Evolutionary conservation across 2,797 vertebrate genomes (phyloP).

Genomic region (Garrulus glandarius): DNA sequence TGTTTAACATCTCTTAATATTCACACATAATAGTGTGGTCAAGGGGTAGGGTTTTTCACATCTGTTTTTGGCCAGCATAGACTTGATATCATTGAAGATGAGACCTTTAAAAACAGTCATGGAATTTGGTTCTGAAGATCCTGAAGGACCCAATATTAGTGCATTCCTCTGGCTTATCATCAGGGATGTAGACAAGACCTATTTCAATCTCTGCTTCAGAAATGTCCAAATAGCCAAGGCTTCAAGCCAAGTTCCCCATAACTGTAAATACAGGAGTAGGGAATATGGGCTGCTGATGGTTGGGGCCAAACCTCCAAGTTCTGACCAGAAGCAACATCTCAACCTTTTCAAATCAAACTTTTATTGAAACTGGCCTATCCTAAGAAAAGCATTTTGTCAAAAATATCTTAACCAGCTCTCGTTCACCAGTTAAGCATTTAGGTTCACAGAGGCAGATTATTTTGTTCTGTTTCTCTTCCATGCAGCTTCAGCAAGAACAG

Average conservation of each 20-base stretch:
- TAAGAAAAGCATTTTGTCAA: neutral
- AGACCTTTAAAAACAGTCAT: neutral
- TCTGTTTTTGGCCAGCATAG: neutral
- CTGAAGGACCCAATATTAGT: neutral
- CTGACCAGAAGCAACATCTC: neutral
- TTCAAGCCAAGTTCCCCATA: neutral
- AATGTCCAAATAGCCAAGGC: neutral
- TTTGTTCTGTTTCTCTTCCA: neutral
- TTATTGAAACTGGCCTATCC: neutral
- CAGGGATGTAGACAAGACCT: neutral
- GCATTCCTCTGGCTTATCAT: neutral
- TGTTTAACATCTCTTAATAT: neutral
- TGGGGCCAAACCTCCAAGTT: neutral
- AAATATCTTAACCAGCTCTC: neutral
- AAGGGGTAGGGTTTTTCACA: neutral
- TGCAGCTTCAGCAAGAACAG: neutral
- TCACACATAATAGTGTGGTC: neutral
- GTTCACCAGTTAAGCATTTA: neutral
- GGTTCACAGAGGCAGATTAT: neutral
- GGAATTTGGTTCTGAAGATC: neutral
- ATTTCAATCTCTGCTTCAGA: neutral
- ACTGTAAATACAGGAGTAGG: neutral
- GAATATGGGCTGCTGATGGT: neutral
- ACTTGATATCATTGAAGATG: accelerated
- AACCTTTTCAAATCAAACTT: neutral